Conservation (phyloP, 2,113 vertebrate genomes). For the Entelurus aequoreus region DNA sequence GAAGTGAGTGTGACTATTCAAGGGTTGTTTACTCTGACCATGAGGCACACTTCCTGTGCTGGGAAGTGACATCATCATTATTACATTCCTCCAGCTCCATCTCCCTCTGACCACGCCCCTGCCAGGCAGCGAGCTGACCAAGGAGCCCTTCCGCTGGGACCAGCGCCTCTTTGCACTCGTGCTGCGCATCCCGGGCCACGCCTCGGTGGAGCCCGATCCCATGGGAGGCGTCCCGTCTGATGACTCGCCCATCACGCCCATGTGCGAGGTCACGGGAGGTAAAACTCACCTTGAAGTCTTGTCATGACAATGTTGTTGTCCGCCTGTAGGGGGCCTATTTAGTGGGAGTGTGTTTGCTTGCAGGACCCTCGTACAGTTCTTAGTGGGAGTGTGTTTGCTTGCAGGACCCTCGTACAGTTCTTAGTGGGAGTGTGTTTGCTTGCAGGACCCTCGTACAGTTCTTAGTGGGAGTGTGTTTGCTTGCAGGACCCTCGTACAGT, state of each 20-base stretch:
- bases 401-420: too few relatives aligned
- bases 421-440: too few relatives aligned
- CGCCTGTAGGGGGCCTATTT: too few relatives aligned
- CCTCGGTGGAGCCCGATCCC: slow-evolving; percentile 80
- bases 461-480: too few relatives aligned
- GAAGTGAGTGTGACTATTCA: too few relatives aligned
- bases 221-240: slow-evolving; percentile 81
- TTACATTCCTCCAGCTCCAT: slow-evolving; percentile 75
- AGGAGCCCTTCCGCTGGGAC: slow-evolving; percentile 95
- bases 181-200: slow-evolving; percentile 81
- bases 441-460: too few relatives aligned
- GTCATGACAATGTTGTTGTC: too few relatives aligned
- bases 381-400: too few relatives aligned
- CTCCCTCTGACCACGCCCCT: slow-evolving; percentile 90
- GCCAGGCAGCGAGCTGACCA: slow-evolving; percentile 90
- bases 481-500: too few relatives aligned
- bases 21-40: too few relatives aligned
- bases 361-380: too few relatives aligned
- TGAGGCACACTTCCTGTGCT: not conserved
- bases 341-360: too few relatives aligned
- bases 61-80: not conserved
- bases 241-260: slow-evolving; percentile 90
- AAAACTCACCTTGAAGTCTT: not conserved
- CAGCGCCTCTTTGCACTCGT: slow-evolving; percentile 90
- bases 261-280: slow-evolving; percentile 95